Percentiles rank a stretch among this genome's conserved stretches.
These are phyloP conservation scores for Silvanus unidentatus DNA, from an alignment of 2,888 invertebrate species.

Conservation along the genomic window DNA sequence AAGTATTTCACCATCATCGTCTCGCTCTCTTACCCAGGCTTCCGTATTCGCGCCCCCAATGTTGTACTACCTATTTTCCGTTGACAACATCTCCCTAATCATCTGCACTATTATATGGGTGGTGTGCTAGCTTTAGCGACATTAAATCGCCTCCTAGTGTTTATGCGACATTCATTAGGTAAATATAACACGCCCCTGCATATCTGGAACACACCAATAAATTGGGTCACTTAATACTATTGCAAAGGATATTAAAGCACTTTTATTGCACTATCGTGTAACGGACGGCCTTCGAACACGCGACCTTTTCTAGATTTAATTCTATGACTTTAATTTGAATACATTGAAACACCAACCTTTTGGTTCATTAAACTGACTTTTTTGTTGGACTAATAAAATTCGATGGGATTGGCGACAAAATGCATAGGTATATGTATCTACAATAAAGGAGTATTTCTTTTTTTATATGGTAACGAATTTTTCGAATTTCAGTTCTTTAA, in stretches of 20 bases:
- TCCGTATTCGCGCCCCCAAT: too few species aligned
- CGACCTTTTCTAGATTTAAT: constrained; percentile 20
- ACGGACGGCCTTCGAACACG: constrained; percentile 23
- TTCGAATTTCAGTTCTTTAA: too few species aligned
- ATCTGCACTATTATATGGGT: background rate
- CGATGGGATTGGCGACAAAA: too few species aligned
- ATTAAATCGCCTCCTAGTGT: constrained; percentile 1
- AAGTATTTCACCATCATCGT: constrained; percentile 2
- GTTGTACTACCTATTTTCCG: background rate
- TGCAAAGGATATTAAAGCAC: constrained; percentile 23
- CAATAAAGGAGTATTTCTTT: too few species aligned
- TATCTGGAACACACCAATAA: constrained; percentile 3
- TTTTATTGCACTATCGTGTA: constrained; percentile 23
- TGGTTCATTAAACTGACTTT: constrained; percentile 9
- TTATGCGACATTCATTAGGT: constrained; percentile 13
- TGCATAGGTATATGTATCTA: too few species aligned
- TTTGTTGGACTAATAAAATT: too few species aligned
- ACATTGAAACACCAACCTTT: background rate
- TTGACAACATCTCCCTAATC: constrained; percentile 7
- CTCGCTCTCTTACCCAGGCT: background rate
- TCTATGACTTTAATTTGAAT: background rate
- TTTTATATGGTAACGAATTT: too few species aligned
- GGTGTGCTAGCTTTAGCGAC: background rate
- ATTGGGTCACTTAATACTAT: constrained; percentile 20
- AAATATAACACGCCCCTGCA: constrained; percentile 11